phyloP scores from a whole-genome alignment of 2,888 invertebrate species.

The Volucella bombylans region DNA sequence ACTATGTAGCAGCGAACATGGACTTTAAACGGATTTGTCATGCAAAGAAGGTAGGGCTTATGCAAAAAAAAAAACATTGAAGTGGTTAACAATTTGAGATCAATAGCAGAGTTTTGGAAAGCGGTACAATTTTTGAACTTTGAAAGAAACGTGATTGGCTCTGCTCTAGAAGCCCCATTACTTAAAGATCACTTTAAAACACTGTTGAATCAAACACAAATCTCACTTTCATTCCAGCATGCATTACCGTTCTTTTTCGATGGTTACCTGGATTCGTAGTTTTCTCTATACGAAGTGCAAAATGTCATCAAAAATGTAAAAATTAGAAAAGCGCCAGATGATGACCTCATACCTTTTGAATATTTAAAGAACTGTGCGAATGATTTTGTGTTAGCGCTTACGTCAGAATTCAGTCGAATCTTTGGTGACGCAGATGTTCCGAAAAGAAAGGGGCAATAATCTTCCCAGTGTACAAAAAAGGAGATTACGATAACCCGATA shows the following conservation, averaged over 20 bases:
- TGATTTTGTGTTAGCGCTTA: background rate
- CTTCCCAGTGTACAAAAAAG: too few relatives aligned
- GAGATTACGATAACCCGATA: too few relatives aligned
- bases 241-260: background rate
- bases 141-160: background rate
- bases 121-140: constrained; percentile 10
- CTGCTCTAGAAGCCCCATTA: background rate
- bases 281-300: background rate
- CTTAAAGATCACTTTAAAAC: constrained; percentile 5
- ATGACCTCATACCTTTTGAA: too few relatives aligned
- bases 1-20: too few relatives aligned
- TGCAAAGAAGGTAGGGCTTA: too few relatives aligned
- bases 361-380: background rate
- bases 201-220: constrained; percentile 2
- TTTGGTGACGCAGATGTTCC: background rate
- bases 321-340: too few relatives aligned
- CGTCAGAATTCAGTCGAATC: background rate
- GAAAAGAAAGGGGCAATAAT: too few relatives aligned
- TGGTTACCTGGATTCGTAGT: background rate
- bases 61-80: too few relatives aligned
- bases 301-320: constrained; percentile 2
- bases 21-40: too few relatives aligned
- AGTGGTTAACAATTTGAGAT: background rate
- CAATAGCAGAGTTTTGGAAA: constrained; percentile 12
- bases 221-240: background rate